phyloP scores from a whole-genome alignment of 2,113 vertebrate genomes.

The Drymodes brunneopygia region DNA sequence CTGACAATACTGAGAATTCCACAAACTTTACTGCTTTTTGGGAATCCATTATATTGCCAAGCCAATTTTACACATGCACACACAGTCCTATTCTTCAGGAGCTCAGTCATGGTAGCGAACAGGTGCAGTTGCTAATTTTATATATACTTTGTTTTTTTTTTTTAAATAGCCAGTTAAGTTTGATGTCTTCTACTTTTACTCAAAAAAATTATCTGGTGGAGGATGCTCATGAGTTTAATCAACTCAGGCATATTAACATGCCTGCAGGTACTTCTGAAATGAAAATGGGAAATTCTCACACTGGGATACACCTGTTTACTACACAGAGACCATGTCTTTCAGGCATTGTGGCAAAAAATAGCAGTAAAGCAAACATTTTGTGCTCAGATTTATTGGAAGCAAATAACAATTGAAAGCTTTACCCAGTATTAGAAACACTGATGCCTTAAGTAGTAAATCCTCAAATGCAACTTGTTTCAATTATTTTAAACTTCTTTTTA shows the following conservation, averaged over 20 bases:
- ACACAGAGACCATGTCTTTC: background rate
- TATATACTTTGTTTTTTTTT: no score
- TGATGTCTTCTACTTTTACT: background rate
- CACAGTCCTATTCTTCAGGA: background rate
- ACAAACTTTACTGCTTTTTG: background rate
- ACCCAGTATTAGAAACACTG: background rate
- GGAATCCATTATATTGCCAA: background rate
- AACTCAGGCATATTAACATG: background rate
- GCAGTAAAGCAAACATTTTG: conserved; percentile 22
- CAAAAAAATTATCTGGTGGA: background rate
- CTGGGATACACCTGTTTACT: conserved; percentile 41
- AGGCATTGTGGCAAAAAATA: conserved; percentile 35
- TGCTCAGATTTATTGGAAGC: conserved; percentile 17
- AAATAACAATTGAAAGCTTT: conserved; percentile 9
- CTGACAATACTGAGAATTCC: background rate
- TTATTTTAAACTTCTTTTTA: background rate
- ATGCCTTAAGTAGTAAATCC: background rate
- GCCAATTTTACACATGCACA: background rate
- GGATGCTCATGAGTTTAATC: background rate
- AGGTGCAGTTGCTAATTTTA: background rate
- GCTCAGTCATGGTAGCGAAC: background rate
- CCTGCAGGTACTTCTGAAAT: background rate
- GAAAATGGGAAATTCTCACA: background rate
- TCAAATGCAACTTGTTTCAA: background rate
- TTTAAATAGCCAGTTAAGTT: background rate